These are phyloP conservation scores for Proteles cristata DNA, from an alignment of 2,113 vertebrate genomes.

Conservation along the genomic window DNA sequence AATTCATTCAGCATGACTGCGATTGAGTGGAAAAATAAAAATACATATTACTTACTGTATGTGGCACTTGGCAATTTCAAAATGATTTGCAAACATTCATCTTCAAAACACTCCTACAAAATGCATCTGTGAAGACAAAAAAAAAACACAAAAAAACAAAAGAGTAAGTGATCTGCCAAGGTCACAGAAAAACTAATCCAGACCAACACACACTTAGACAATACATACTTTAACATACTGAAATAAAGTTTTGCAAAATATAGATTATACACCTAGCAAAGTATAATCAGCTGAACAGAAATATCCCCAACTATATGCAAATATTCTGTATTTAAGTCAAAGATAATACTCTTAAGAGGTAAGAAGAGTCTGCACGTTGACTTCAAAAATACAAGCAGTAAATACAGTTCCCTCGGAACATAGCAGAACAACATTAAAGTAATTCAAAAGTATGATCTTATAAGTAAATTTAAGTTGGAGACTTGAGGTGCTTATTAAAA, in stretches of 20 bases:
- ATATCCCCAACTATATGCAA: not conserved
- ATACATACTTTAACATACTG: not conserved
- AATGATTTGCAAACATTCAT: constrained; percentile 74
- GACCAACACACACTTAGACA: not conserved
- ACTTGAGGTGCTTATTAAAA: constrained; percentile 32
- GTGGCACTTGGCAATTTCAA: constrained; percentile 69
- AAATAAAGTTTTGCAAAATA: constrained; percentile 36
- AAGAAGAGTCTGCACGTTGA: not conserved
- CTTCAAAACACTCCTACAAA: constrained; percentile 69
- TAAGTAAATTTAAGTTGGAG: constrained; percentile 18
- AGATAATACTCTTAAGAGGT: not conserved
- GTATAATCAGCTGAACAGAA: not conserved
- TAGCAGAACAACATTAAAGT: not conserved
- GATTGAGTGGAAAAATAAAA: constrained; percentile 67
- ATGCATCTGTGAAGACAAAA: constrained; percentile 69
- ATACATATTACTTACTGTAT: constrained; percentile 77
- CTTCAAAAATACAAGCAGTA: not conserved
- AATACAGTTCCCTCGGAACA: not conserved
- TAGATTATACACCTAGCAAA: not conserved
- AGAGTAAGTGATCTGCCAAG: constrained; percentile 52
- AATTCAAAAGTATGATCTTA: not conserved
- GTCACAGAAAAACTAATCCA: constrained; percentile 54
- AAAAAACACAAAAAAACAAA: constrained; percentile 53
- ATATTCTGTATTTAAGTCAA: constrained; percentile 11
- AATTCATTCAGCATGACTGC: constrained; percentile 54